These are phyloP conservation scores for Drosophila prosaltans DNA, from an alignment of 1,140 invertebrate genomes.

Conservation along the genomic window DNA sequence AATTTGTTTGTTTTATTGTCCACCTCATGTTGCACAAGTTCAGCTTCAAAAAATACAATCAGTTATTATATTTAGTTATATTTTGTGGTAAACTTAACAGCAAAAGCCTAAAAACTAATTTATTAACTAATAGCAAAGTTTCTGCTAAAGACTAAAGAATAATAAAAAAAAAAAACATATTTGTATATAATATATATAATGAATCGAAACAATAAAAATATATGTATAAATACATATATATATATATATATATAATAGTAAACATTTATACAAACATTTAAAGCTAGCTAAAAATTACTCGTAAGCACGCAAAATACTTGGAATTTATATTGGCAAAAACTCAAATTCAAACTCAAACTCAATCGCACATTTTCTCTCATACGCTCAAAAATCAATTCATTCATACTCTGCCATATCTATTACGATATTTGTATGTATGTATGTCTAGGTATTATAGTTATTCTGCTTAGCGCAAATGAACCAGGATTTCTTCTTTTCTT, in stretches of 20 bases:
- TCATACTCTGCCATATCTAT: slow-evolving; percentile 25
- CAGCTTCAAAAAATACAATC: slow-evolving; percentile 71
- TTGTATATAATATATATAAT: background rate
- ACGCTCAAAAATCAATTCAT: slow-evolving; percentile 13
- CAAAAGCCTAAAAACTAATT: slow-evolving; percentile 61
- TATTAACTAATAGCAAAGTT: slow-evolving; percentile 54
- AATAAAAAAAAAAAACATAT: slow-evolving; percentile 30
- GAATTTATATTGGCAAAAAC: slow-evolving; percentile 58
- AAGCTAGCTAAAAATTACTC: slow-evolving; percentile 52
- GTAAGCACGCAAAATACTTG: slow-evolving; percentile 66
- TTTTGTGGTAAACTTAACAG: slow-evolving; percentile 64
- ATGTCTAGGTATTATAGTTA: slow-evolving; percentile 5
- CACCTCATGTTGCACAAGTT: slow-evolving; percentile 54
- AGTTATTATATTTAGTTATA: slow-evolving; percentile 43
- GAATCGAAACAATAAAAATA: slow-evolving; percentile 11
- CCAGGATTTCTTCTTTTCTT: background rate
- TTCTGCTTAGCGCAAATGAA: slow-evolving; percentile 10
- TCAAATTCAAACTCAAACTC: slow-evolving; percentile 17
- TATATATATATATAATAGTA: slow-evolving; percentile 13
- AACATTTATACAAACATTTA: slow-evolving; percentile 70
- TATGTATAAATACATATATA: background rate
- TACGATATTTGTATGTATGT: slow-evolving; percentile 13
- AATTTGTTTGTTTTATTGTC: slow-evolving; percentile 31
- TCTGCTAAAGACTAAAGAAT: slow-evolving; percentile 41
- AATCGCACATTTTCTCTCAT: slow-evolving; percentile 21